Evolutionary conservation across 1,140 invertebrate species (phyloP).

Genomic region (Pemphigus obesinymphae): DNA sequence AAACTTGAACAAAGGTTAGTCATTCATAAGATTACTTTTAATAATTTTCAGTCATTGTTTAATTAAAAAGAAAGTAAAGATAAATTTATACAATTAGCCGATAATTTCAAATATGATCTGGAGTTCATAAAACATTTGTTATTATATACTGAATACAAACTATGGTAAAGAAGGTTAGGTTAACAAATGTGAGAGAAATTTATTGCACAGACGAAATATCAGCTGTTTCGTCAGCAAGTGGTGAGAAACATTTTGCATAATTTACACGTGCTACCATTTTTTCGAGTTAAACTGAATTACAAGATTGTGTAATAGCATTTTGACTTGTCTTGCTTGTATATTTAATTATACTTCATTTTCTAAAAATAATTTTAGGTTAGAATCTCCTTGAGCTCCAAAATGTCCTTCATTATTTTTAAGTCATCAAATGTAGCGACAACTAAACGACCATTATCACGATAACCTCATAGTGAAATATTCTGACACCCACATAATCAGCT

Average conservation of each 20-base stretch:
- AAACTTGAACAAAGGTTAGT: too few species aligned
- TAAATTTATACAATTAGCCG: too few species aligned
- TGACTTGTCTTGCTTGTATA: neutral
- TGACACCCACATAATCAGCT: too few species aligned
- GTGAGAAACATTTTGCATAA: neutral
- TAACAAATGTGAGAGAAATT: too few species aligned
- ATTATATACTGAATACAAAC: too few species aligned
- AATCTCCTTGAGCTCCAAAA: neutral
- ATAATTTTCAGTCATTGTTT: too few species aligned
- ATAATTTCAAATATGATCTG: too few species aligned
- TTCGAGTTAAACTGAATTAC: neutral
- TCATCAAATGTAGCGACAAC: neutral
- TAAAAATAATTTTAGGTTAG: neutral
- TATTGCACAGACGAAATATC: neutral
- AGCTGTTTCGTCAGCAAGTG: neutral
- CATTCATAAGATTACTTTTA: too few species aligned
- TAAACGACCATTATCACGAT: neutral
- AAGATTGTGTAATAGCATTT: neutral
- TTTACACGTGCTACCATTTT: conserved; percentile 2
- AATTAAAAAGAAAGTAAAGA: too few species aligned
- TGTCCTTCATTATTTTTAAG: neutral
- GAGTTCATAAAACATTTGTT: too few species aligned
- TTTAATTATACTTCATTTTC: neutral
- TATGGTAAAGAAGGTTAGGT: too few species aligned
- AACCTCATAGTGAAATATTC: neutral